Evolutionary conservation across 1,140 invertebrate species (phyloP), one percentile per base, ranked within the genome.

Genomic region (Lepidurus apus): DNA sequence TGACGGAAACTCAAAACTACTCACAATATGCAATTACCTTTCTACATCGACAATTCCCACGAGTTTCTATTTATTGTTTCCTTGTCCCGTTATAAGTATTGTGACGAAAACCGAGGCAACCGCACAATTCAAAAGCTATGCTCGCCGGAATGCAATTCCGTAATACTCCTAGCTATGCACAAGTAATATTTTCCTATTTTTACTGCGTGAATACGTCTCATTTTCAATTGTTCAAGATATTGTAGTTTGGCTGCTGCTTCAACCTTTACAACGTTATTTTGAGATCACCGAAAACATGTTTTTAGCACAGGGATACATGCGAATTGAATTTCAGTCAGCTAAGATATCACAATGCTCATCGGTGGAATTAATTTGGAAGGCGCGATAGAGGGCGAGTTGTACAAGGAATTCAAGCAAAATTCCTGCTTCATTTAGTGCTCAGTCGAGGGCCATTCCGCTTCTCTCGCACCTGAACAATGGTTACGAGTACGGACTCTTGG

Each of bases 321-420:
- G 91, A 85, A 88, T 97, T 74, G 89, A 92, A 79, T 97, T 93
- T 85, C 90, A 93, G n/a, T n/a, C n/a, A n/a, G n/a, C n/a, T n/a
- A n/a, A n/a, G n/a, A n/a, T n/a, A 84, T 91, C 90, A 91, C 91
- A n/a, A 92, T 92, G 82, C 87, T 93, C 81, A 94, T 98, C 82
- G 94, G 94, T 95, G 88, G 7, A 21, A 53, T 78, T 73, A 78
- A 10, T 80, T 80, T 26, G 0, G 26, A 26, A 26, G 26, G 26
- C 1, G 26, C 26, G 26, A 26, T 26, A 26, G 26, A 26, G 26
- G 26, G 26, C 26, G 26, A 26, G 26, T 26, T 26, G 0, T 26
- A 26, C 26, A 47, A 47, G 45, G 17, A 47, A 17, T 47, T 47
- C 1, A 47, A 47, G 45, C 45, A 47, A 1, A 47, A 47, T 47